A percentile compares a stretch with the other conserved stretches of the same genome.
These are phyloP conservation scores for Ciconia nigra DNA, from an alignment of 2,797 vertebrate species.

Conservation along the genomic window DNA sequence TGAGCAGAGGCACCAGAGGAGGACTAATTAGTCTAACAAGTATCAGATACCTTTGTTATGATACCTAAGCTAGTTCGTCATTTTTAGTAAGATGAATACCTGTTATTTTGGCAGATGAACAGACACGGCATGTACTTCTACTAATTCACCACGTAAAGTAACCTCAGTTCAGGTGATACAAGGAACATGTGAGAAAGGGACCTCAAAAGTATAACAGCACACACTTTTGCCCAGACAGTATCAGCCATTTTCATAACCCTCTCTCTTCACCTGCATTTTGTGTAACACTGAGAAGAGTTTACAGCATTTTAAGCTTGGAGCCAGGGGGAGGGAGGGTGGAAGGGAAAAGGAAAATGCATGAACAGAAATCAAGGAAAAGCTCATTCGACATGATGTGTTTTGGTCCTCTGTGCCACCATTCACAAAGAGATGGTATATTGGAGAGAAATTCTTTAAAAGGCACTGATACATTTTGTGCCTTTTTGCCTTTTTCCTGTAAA, in stretches of 20 bases:
- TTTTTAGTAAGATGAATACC: background rate
- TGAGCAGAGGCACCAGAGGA: background rate
- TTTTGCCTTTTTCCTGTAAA: background rate
- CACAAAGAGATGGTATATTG: background rate
- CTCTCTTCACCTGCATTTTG: background rate
- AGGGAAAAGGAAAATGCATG: background rate
- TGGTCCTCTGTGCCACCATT: background rate
- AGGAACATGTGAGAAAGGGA: background rate
- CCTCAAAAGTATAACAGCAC: background rate
- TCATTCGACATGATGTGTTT: accelerated
- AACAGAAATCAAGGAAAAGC: background rate
- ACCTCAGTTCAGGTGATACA: background rate
- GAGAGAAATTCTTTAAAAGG: background rate
- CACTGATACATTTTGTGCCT: background rate
- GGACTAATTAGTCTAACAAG: background rate
- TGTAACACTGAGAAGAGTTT: background rate
- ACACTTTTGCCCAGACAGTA: background rate
- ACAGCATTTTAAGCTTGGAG: background rate
- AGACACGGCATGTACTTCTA: background rate
- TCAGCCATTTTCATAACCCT: background rate
- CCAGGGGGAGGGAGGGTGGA: accelerated
- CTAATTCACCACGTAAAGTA: background rate
- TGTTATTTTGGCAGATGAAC: background rate
- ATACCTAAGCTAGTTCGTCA: background rate
- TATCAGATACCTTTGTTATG: background rate